Base-by-base conservation (phyloP, 2,113 vertebrate species). In the Entomyzon cyanotis region DNA sequence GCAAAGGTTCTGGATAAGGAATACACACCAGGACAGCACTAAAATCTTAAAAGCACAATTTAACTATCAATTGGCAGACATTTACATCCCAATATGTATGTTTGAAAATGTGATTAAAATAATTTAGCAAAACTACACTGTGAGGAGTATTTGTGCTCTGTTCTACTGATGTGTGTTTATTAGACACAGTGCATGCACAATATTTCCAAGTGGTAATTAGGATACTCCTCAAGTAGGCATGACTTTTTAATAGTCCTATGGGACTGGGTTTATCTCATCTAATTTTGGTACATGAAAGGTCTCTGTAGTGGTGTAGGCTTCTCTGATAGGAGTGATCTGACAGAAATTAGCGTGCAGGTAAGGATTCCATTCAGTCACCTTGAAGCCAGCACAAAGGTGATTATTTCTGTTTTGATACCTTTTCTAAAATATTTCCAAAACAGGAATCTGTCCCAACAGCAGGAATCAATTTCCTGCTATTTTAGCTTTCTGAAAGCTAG, bases 61-160 rank as follows among this genome's bases (percentile, higher is more conserved):
- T 49, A 86, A n/a, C 28, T 56, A 68, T 68, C 35, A 64, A 5
- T 15, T 91, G 62, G 22, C 17, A 91, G 46, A 11, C 14, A n/a
- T 80, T 83, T 21, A 47, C 33, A 80, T 83, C 10, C 31, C 23
- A 64, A 55, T 62, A 55, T 33, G 41, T 53, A 59, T 70, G 20
- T 67, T 90, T 89, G 55, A 50, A 95, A 92, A 90, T 74, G 8
- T 33, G 90, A 81, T 92, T 92, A 89, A 86, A 90, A 67, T 84
- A 84, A 84, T 74, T 78, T 47, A 67, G 28, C 27, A 70, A 77
- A 80, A 70, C 30, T 62, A 30, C 35, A 52, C 73, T 92, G 37
- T 5, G 31, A 86, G 60, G 64, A 67, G 12, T 63, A 74, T 59
- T 93, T 90, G 25, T 77, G 14, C 24, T 92, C 31, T 42, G 16